Conservation (phyloP, 2,797 vertebrate genomes). For the Gastrophryne carolinensis region DNA sequence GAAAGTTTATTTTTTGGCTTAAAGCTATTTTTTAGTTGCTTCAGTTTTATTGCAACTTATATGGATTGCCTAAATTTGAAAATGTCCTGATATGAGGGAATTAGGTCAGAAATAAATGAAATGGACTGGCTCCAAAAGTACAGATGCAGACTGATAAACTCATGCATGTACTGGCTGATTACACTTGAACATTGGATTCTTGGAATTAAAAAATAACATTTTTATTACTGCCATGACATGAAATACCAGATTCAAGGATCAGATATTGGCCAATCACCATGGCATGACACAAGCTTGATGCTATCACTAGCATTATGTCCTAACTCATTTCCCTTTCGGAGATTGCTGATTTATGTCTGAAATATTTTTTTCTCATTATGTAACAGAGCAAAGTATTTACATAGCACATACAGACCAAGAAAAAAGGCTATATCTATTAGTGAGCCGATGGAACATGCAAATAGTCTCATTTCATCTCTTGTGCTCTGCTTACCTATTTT, state of each 20-base stretch:
- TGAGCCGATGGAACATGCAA: no score
- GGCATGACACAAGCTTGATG: neutral
- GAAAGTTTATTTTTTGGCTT: neutral
- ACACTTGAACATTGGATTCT: neutral
- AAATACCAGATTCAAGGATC: neutral
- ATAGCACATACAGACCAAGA: no score
- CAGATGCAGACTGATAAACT: neutral
- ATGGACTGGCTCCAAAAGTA: neutral
- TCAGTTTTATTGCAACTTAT: neutral
- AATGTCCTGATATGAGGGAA: neutral
- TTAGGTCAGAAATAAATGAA: neutral
- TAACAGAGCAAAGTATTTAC: no score
- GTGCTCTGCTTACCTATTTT: no score
- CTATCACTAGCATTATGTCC: neutral
- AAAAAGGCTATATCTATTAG: no score
- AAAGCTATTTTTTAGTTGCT: neutral
- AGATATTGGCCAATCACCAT: neutral
- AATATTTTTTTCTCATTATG: no score
- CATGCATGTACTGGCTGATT: slow-evolving; percentile 11
- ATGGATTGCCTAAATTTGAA: neutral
- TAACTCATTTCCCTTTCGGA: neutral
- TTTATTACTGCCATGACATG: neutral
- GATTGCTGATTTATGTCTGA: neutral
- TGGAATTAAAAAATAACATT: neutral
- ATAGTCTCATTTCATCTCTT: no score